These are phyloP conservation scores for Cotesia chilonis DNA, from an alignment of 1,140 invertebrate genomes.

Conservation along the genomic window DNA sequence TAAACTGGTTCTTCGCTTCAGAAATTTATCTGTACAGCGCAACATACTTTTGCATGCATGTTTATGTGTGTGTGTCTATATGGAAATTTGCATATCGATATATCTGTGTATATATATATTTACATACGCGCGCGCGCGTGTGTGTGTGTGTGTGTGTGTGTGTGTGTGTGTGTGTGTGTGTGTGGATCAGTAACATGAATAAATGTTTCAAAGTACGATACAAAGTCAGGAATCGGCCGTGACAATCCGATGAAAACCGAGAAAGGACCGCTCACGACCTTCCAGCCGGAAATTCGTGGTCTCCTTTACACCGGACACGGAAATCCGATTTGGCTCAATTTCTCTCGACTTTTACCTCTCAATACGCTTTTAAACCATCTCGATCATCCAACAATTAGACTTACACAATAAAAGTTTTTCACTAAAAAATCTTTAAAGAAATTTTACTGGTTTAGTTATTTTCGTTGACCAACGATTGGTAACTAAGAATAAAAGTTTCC, in stretches of 20 bases:
- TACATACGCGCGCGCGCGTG: no score
- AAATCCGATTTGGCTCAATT: slow-evolving; percentile 44
- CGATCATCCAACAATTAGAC: no score
- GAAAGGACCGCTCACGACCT: slow-evolving; percentile 26
- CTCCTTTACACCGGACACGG: slow-evolving; percentile 38
- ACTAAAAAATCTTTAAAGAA: no score
- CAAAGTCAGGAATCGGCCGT: slow-evolving; percentile 14
- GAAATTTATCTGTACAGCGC: not conserved
- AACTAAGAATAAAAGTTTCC: no score
- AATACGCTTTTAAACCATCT: slow-evolving; percentile 18
- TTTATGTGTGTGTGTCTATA: no score
- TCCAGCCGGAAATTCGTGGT: slow-evolving; percentile 39
- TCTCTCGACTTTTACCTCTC: slow-evolving; percentile 29
- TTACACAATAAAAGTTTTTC: no score
- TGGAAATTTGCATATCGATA: not conserved
- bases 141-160: not conserved
- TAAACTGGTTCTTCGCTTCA: not conserved
- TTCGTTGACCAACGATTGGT: no score
- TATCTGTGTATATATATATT: not conserved
- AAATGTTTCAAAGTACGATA: slow-evolving; percentile 29
- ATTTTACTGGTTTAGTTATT: no score
- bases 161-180: not conserved
- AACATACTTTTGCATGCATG: no score
- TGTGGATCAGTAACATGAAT: slow-evolving; percentile 19
- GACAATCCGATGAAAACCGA: slow-evolving; percentile 13